These are phyloP conservation scores for Zapornia atra DNA, from an alignment of 2,113 vertebrate genomes.

Conservation along the genomic window DNA sequence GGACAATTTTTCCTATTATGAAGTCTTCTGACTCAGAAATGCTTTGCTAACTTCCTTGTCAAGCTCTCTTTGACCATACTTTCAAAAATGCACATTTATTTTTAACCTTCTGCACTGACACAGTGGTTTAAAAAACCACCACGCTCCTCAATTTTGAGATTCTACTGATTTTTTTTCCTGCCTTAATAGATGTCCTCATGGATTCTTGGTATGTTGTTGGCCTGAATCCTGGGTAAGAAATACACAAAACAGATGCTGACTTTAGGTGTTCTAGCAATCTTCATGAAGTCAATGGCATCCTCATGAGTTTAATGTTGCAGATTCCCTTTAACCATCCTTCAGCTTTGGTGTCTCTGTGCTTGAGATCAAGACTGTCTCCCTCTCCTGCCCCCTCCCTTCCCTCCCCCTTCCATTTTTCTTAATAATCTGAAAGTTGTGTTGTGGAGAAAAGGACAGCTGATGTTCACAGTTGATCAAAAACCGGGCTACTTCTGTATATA, in stretches of 20 bases:
- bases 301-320: background rate
- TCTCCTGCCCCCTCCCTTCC: rapidly evolving
- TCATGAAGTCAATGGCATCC: background rate
- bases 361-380: background rate
- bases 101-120: background rate
- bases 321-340: background rate
- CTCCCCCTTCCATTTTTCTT: background rate
- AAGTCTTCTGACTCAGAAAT: background rate
- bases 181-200: background rate
- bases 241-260: background rate
- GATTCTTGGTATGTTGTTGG: background rate
- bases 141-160: background rate
- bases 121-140: background rate
- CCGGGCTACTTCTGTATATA: background rate
- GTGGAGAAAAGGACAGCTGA: background rate
- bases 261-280: background rate
- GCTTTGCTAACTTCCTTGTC: background rate
- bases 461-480: background rate
- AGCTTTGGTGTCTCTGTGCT: background rate
- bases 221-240: background rate
- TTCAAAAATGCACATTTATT: background rate
- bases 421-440: background rate
- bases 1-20: background rate
- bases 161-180: background rate
- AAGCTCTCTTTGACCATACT: background rate